Evolutionary conservation across 2,113 vertebrate genomes (phyloP), one percentile per base, ranked within the genome.

Genomic region (Tragelaphus scriptus): DNA sequence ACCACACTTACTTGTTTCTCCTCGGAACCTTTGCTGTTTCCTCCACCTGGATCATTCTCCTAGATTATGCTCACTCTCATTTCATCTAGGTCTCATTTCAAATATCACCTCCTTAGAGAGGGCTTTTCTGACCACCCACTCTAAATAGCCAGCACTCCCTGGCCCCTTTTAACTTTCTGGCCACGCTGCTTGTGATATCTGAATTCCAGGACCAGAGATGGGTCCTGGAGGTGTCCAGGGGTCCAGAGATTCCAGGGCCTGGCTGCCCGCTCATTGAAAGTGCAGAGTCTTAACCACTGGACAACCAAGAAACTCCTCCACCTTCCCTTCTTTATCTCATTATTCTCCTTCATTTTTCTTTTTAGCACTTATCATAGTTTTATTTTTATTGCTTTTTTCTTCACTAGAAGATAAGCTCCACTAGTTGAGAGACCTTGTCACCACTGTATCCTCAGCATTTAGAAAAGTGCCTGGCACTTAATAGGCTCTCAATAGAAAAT

Each of bases 321-420:
- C 55, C 8, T 63, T 44, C n/a, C 51, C 68, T 92, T 90, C 79
- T 85, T 81, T 97, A 87, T 55, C 55, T 61, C 8, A 40, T 86
- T 55, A 32, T 53, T 44, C 16, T 89, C n/a, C 36, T 93, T 90
- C 55, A 47, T 36, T 94, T 96, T 96, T 96, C 84, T 88, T 96
- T 96, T 86, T 61, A 87, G 51, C 68, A 65, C 16, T 81, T 95
- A 65, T 8, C 44, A 47, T 36, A 79, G 55, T 88, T 85, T 65
- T 90, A n/a, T 71, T 94, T 86, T 88, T 71, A 53, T 85, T 36
- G 44, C 40, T 19, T 59, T 53, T 36, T 55, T 58, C 15, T 26
- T 40, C 40, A 53, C 32, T 96, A 85, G 44, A 94, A 51, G n/a
- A 65, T 88, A 82, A 95, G 10, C 40, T 82, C 14, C 53, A 25